Evolutionary conservation across 1,140 invertebrate species (phyloP).

Genomic region (Heliconius hermathena): DNA sequence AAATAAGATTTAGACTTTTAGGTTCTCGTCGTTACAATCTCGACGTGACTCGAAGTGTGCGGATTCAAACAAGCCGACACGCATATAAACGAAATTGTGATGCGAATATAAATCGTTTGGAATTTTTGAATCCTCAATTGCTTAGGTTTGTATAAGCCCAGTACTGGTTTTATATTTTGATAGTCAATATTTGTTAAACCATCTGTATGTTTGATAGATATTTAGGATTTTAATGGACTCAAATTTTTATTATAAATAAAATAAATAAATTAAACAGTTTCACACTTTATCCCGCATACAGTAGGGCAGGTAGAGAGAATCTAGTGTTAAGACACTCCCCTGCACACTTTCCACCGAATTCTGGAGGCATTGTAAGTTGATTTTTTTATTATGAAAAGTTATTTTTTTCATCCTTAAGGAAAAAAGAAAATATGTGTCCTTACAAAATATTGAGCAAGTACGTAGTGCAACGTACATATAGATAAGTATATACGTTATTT

Average conservation of each 20-base stretch:
- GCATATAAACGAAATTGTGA: constrained; percentile 8
- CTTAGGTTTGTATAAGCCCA: not conserved
- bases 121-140: not conserved
- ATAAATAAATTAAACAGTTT: no score
- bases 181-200: not conserved
- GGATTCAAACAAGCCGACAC: constrained; percentile 16
- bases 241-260: not conserved
- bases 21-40: not conserved
- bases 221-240: not conserved
- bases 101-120: constrained; percentile 22
- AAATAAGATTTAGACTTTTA: not conserved
- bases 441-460: no score
- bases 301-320: no score
- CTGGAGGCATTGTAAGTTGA: no score
- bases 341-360: no score
- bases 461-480: not conserved
- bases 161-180: not conserved
- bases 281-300: no score
- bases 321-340: no score
- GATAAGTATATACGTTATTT: not conserved
- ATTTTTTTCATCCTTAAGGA: no score
- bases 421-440: no score
- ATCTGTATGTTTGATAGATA: not conserved
- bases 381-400: no score
- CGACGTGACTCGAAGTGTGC: constrained; percentile 4